phyloP scores from a whole-genome alignment of 2,113 vertebrate species.

The Bothrops jararaca region DNA sequence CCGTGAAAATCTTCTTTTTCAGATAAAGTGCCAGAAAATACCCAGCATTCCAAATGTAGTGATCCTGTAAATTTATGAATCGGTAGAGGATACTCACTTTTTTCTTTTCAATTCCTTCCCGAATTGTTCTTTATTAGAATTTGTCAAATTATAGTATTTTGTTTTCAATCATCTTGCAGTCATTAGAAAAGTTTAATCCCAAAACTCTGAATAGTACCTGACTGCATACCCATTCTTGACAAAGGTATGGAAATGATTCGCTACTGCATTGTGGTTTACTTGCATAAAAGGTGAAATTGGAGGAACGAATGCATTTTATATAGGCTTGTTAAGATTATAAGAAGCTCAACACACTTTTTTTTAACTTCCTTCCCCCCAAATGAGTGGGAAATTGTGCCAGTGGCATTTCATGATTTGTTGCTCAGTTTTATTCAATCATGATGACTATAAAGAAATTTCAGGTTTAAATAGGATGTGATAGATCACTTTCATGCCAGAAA shows the following conservation, averaged over 20 bases:
- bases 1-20: neutral
- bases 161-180: neutral
- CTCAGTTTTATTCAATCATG: neutral
- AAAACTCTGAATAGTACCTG: neutral
- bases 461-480: neutral
- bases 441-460: neutral
- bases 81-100: neutral
- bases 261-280: neutral
- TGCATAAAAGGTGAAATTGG: neutral
- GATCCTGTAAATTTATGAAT: neutral
- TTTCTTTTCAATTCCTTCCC: neutral
- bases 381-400: neutral
- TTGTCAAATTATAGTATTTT: neutral
- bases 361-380: neutral
- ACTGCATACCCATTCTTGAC: neutral
- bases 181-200: neutral
- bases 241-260: neutral
- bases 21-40: neutral
- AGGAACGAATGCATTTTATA: neutral
- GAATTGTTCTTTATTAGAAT: neutral
- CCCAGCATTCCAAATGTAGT: neutral
- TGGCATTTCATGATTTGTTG: neutral
- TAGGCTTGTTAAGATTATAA: neutral
- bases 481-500: neutral
- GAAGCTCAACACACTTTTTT: neutral